phyloP scores from a whole-genome alignment of 2,888 invertebrate genomes.

The Parnassius mnemosyne region DNA sequence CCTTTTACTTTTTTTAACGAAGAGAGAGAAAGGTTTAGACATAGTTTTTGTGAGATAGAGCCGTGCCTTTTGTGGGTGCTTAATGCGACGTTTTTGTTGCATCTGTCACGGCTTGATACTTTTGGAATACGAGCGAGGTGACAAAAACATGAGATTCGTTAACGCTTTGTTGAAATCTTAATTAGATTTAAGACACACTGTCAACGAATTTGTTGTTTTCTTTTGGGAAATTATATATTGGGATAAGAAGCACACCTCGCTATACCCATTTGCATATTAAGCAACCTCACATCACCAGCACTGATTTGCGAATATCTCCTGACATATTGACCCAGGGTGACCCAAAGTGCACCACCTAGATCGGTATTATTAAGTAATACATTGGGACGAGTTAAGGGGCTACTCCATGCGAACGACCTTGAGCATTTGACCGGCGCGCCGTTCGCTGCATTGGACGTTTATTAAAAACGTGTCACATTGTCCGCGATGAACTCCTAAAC shows the following conservation, averaged over 20 bases:
- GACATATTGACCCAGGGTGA: too few species aligned
- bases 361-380: too few species aligned
- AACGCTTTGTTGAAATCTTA: slow-evolving; percentile 17
- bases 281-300: too few species aligned
- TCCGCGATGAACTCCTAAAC: too few species aligned
- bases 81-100: slow-evolving; percentile 21
- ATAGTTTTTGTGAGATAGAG: slow-evolving; percentile 12
- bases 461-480: too few species aligned
- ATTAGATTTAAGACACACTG: background rate
- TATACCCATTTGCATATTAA: background rate
- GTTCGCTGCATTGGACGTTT: too few species aligned
- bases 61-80: slow-evolving; percentile 11
- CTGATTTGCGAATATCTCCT: too few species aligned
- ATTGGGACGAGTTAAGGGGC: too few species aligned
- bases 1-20: slow-evolving; percentile 26
- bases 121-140: background rate
- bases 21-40: slow-evolving; percentile 12
- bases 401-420: too few species aligned
- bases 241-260: too few species aligned
- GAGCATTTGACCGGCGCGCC: too few species aligned
- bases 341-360: too few species aligned
- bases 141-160: background rate
- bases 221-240: background rate
- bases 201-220: background rate
- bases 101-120: slow-evolving; percentile 11